A percentile compares a stretch with the other conserved stretches of the same genome.
Conservation (phyloP, 2,888 invertebrate genomes). For the Magallana nippona region DNA sequence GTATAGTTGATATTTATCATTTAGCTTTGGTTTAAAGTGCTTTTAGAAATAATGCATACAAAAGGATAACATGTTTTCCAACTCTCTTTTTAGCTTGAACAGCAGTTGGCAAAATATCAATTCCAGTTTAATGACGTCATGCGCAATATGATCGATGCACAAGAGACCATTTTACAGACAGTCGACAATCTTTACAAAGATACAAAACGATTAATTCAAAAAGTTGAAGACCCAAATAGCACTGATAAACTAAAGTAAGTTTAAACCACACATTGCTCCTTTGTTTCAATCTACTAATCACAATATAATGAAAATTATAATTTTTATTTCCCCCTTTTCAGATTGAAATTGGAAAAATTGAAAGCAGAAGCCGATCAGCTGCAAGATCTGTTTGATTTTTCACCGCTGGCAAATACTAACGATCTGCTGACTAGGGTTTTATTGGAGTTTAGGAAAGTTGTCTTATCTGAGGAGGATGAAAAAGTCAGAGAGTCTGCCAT, state of each 20-base stretch:
- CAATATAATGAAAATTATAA: background rate
- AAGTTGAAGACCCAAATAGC: constrained; percentile 8
- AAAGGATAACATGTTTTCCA: too few relatives aligned
- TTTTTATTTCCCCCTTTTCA: constrained; percentile 36
- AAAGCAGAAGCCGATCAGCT: constrained; percentile 58
- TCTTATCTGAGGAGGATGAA: constrained; percentile 23
- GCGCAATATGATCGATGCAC: constrained; percentile 40
- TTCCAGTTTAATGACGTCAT: constrained; percentile 48
- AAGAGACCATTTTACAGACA: constrained; percentile 45
- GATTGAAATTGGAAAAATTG: constrained; percentile 58
- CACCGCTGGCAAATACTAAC: constrained; percentile 56
- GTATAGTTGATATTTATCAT: background rate
- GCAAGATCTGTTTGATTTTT: constrained; percentile 63
- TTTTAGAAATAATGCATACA: background rate
- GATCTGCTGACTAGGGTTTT: constrained; percentile 44
- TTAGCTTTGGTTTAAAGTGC: background rate
- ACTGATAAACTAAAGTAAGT: constrained; percentile 23
- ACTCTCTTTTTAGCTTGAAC: constrained; percentile 37
- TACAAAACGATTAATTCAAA: constrained; percentile 17
- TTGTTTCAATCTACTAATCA: background rate
- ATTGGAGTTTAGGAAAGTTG: constrained; percentile 43
- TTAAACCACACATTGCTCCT: background rate
- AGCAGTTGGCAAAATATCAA: constrained; percentile 44
- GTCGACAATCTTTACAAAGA: constrained; percentile 39
- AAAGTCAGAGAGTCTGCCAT: background rate